Evolutionary conservation across 2,888 invertebrate species (phyloP), one percentile per base, ranked within the genome.

Genomic region (Xestia rhomboidea): DNA sequence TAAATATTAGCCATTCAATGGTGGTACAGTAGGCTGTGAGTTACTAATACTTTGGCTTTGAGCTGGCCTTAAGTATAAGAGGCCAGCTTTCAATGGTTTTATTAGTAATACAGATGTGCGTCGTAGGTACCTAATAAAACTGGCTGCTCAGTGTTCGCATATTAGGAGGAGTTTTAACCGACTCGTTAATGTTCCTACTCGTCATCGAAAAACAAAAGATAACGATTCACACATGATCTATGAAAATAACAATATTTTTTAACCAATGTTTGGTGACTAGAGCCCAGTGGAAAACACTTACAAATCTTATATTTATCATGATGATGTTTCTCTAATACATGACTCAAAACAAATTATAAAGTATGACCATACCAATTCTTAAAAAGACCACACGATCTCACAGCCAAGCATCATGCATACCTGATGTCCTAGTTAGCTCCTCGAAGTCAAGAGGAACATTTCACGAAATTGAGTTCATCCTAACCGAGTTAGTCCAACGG

Each of bases 391-490:
- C 34, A 63, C 62, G 54, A 44, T 18, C 60, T 18, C 24, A 24
- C 38, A 62, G 30, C 27, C 70, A 46, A 81, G 60, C 49, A 66
- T 69, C 76, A 74, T 76, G 68, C 66, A 79, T 86, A 73, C 34
- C 71, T 64, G 72, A 84, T 76, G 44, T 38, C 41, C 60, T 54
- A 70, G 79, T 75, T 75, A 78, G 60, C 86, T 85, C 69, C 60
- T 76, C 60, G 54, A 76, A 86, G 71, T 73, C 79, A 73, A 86
- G 75, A 73, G 71, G 73, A 63, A 69, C 51, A 85, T 73, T 68
- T 67, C 77, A 69, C 57, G 66, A 34, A 83, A 86, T 76, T 72
- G 79, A 83, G 84, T 74, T 76, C 68, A 79, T 73, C 66, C 66
- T 72, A 66, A 69, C 60, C 27, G 41, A 84, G 76, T 63, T 85